Conservation (phyloP, 2,113 vertebrate species). For the Podilymbus podiceps region DNA sequence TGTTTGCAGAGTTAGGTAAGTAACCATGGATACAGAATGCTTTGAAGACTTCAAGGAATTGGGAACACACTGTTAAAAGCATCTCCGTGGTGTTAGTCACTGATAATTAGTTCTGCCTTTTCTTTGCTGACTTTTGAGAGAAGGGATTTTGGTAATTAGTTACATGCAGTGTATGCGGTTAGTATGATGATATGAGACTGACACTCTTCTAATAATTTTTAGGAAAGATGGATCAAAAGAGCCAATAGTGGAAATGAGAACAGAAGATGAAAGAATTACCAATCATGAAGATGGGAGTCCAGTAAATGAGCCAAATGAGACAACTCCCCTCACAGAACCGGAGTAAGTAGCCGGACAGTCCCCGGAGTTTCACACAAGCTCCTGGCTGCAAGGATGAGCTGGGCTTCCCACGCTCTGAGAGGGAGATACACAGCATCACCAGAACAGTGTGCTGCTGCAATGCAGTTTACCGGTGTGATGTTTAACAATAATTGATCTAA, state of each 20-base stretch:
- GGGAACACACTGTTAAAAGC: not conserved
- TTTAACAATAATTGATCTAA: not conserved
- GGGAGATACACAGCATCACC: not conserved
- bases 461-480: not conserved
- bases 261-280: conserved; percentile 87
- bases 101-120: conserved; percentile 41
- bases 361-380: not conserved
- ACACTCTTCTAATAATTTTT: conserved; percentile 49
- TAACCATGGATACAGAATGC: conserved; percentile 14
- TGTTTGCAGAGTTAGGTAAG: not conserved
- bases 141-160: not conserved
- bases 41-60: conserved; percentile 44
- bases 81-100: conserved; percentile 1
- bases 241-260: conserved; percentile 88
- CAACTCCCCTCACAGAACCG: conserved; percentile 87
- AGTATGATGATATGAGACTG: not conserved
- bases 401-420: not conserved
- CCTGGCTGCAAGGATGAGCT: not conserved
- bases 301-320: conserved; percentile 90
- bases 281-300: conserved; percentile 84
- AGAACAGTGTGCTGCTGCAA: not conserved
- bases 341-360: conserved; percentile 74
- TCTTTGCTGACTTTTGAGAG: not conserved
- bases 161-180: not conserved
- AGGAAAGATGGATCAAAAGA: conserved; percentile 91